Evolutionary conservation across 1,140 invertebrate genomes (phyloP).

Genomic region (Limonius californicus): DNA sequence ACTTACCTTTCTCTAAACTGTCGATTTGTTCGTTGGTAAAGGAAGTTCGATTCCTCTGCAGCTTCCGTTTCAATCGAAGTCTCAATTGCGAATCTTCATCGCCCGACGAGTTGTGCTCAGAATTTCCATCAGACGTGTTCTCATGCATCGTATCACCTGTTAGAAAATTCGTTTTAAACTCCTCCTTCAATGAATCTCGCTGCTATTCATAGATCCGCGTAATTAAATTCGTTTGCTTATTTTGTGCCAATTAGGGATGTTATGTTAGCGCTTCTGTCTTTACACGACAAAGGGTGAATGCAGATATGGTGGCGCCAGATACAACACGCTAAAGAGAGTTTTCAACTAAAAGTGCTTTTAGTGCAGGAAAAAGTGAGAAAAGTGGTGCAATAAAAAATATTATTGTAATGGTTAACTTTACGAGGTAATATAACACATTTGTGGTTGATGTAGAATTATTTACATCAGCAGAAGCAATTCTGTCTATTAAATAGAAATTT

Average conservation of each 20-base stretch:
- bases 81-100: conserved; percentile 83
- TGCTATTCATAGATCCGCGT: not conserved
- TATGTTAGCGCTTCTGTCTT: not conserved
- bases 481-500: too few species aligned
- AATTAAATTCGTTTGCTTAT: conserved; percentile 13
- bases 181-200: not conserved
- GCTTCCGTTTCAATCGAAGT: conserved; percentile 89
- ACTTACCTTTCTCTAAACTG: conserved; percentile 91
- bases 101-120: conserved; percentile 74
- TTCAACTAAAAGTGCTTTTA: too few species aligned
- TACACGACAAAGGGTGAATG: too few species aligned
- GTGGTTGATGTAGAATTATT: too few species aligned
- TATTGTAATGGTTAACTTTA: too few species aligned
- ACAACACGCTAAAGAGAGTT: too few species aligned
- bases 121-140: conserved; percentile 69
- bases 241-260: conserved; percentile 5
- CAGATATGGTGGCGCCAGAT: too few species aligned
- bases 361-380: too few species aligned
- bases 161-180: conserved; percentile 1
- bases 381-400: too few species aligned
- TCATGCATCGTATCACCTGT: conserved; percentile 53
- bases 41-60: conserved; percentile 96
- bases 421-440: too few species aligned
- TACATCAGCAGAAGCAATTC: too few species aligned
- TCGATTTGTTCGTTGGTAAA: conserved; percentile 99